Conservation (phyloP, 1,140 invertebrate species). For the Batillaria attramentaria region DNA sequence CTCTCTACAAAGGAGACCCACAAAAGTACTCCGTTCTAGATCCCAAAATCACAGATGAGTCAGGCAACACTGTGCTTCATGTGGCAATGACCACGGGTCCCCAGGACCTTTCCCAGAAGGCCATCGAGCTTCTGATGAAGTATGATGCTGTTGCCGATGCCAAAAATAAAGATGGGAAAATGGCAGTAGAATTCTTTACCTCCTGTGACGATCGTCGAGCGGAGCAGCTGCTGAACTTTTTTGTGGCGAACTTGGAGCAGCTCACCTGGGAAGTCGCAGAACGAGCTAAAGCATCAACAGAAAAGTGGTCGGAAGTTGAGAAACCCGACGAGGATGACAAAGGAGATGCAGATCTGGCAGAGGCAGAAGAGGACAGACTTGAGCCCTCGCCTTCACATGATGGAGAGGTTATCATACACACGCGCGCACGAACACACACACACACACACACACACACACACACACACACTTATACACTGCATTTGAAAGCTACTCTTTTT, state of each 20-base stretch:
- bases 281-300: slow-evolving; percentile 11
- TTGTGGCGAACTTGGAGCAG: not conserved
- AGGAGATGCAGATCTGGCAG: too few relatives aligned
- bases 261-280: not conserved
- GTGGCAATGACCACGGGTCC: slow-evolving; percentile 47
- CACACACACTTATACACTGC: too few relatives aligned
- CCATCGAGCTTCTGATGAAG: slow-evolving; percentile 52
- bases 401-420: too few relatives aligned
- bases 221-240: not conserved
- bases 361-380: too few relatives aligned
- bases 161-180: slow-evolving; percentile 52
- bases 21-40: slow-evolving; percentile 47
- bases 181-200: slow-evolving; percentile 54
- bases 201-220: too few relatives aligned
- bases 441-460: too few relatives aligned
- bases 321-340: not conserved
- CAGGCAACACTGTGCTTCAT: slow-evolving; percentile 59
- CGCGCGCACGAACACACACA: too few relatives aligned
- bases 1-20: slow-evolving; percentile 44
- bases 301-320: slow-evolving; percentile 35
- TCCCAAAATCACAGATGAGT: slow-evolving; percentile 39
- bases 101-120: slow-evolving; percentile 50
- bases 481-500: too few relatives aligned
- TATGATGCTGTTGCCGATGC: slow-evolving; percentile 45
- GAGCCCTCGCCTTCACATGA: too few relatives aligned